phyloP scores from a whole-genome alignment of 2,113 vertebrate genomes.

The Anolis sagrei region DNA sequence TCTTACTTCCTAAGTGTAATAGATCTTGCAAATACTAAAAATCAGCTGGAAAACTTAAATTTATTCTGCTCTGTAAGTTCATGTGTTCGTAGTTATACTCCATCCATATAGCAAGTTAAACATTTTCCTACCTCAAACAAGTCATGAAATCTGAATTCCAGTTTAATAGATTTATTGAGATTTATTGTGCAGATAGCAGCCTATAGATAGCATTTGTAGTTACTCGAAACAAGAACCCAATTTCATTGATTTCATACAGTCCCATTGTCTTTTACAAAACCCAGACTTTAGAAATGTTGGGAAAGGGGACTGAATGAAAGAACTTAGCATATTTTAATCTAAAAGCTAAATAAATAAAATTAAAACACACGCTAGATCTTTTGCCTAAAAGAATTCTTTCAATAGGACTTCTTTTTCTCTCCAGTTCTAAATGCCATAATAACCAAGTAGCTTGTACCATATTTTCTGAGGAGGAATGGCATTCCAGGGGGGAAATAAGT shows the following conservation, averaged over 20 bases:
- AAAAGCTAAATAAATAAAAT: slow-evolving; percentile 19
- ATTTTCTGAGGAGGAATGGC: slow-evolving; percentile 47
- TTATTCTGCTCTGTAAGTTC: too few species aligned
- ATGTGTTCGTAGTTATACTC: neutral
- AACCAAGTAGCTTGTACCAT: slow-evolving; percentile 41
- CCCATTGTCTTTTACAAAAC: neutral
- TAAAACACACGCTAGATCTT: slow-evolving; percentile 8
- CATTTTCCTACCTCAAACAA: neutral
- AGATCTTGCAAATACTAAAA: neutral
- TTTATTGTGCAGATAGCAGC: neutral
- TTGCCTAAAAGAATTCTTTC: slow-evolving; percentile 15
- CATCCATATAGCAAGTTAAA: neutral
- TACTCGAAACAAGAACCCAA: neutral
- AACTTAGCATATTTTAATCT: slow-evolving; percentile 1
- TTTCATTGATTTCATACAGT: neutral
- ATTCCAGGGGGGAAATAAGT: slow-evolving; percentile 40
- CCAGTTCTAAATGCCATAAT: neutral
- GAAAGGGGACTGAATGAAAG: neutral
- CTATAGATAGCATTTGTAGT: neutral
- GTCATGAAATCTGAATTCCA: neutral
- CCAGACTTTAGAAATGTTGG: neutral
- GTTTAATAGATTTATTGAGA: slow-evolving; percentile 9
- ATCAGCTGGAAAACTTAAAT: neutral
- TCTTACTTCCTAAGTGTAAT: neutral
- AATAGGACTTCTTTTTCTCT: slow-evolving; percentile 1